Conservation (phyloP, 2,113 vertebrate genomes). For the Oenanthe melanoleuca region DNA sequence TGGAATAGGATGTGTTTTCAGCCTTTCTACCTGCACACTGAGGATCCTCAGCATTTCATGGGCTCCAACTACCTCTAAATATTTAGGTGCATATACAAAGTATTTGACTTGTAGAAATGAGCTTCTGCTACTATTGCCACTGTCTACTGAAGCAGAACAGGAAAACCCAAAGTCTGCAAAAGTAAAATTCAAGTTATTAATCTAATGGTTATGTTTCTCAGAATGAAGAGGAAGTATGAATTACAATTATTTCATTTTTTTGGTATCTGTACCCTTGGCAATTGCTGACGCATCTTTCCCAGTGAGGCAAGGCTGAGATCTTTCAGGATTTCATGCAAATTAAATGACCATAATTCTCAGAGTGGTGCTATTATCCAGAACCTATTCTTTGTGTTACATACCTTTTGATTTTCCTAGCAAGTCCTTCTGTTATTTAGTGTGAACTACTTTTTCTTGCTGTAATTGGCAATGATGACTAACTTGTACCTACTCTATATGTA, state of each 20-base stretch:
- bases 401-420: neutral
- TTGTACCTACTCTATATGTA: neutral
- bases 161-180: neutral
- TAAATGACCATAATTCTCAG: neutral
- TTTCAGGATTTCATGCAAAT: neutral
- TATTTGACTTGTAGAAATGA: neutral
- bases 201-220: neutral
- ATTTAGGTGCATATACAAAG: neutral
- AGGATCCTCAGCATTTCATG: neutral
- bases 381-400: neutral
- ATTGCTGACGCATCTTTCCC: neutral
- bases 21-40: neutral
- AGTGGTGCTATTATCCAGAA: neutral
- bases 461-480: neutral
- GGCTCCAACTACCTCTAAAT: neutral
- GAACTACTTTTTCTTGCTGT: neutral
- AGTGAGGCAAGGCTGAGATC: neutral
- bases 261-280: neutral
- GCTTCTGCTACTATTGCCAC: neutral
- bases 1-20: neutral
- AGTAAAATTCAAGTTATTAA: conserved; percentile 13
- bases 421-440: neutral
- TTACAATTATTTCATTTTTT: neutral
- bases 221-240: neutral
- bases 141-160: neutral